Conservation (phyloP, 2,797 vertebrate genomes). For the Leptoclinus maculatus region DNA sequence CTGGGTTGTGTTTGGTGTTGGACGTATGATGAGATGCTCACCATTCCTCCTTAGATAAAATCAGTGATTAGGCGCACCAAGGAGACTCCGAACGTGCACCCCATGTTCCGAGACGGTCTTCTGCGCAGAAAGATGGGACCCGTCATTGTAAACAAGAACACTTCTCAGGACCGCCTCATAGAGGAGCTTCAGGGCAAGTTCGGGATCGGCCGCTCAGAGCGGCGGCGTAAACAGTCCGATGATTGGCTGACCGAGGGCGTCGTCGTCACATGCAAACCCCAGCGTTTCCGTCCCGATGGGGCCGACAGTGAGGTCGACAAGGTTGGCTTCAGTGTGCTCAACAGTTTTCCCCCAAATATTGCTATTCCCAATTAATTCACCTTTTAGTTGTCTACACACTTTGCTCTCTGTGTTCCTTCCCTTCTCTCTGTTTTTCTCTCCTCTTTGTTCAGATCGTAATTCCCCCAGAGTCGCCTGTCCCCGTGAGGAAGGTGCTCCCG, state of each 20-base stretch:
- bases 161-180: constrained; percentile 92
- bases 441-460: constrained; percentile 85
- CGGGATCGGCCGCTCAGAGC: constrained; percentile 87
- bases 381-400: constrained; percentile 40
- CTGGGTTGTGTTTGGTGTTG: constrained; percentile 6
- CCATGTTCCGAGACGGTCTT: constrained; percentile 92
- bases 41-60: constrained; percentile 87
- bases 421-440: constrained; percentile 41
- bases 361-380: constrained; percentile 10
- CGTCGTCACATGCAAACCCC: constrained; percentile 88
- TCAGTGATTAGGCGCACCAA: constrained; percentile 96
- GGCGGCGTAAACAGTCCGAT: constrained; percentile 82
- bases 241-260: constrained; percentile 94
- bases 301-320: constrained; percentile 88
- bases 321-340: constrained; percentile 83
- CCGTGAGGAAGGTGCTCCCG: constrained; percentile 83
- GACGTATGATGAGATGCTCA: constrained; percentile 46
- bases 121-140: constrained; percentile 91
- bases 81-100: constrained; percentile 92
- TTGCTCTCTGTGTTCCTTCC: constrained; percentile 45
- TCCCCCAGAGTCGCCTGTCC: constrained; percentile 86
- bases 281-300: constrained; percentile 80
- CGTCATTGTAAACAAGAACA: constrained; percentile 90
- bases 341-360: constrained; percentile 11
- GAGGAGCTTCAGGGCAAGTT: constrained; percentile 95